These are phyloP conservation scores for Ptychobarbus kaznakovi DNA, from an alignment of 2,797 vertebrate species.

Conservation along the genomic window DNA sequence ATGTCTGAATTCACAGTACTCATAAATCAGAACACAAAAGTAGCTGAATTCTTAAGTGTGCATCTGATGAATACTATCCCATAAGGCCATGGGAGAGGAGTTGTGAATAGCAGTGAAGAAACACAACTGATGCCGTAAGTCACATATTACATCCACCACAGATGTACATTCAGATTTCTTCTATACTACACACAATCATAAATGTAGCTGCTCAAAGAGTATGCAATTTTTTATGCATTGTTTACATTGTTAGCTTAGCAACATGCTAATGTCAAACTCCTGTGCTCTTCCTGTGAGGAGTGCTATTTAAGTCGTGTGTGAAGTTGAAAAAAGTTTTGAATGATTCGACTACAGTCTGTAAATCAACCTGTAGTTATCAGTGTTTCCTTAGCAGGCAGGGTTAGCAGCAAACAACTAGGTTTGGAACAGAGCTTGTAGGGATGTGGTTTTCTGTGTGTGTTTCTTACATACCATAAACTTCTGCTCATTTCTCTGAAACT, in stretches of 20 bases:
- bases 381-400: constrained; percentile 7
- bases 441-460: constrained; percentile 52
- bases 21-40: too few species aligned
- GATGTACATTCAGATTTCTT: not conserved
- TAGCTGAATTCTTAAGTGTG: too few species aligned
- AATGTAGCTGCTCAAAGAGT: not conserved
- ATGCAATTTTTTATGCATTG: not conserved
- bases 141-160: not conserved
- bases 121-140: not conserved
- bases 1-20: too few species aligned
- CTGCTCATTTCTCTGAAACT: constrained; percentile 28
- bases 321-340: not conserved
- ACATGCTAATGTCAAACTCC: not conserved
- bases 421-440: not conserved
- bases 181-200: not conserved
- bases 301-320: not conserved
- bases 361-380: not conserved
- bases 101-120: not conserved
- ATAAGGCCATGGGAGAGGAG: too few species aligned
- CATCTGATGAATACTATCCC: too few species aligned
- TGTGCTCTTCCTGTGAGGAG: not conserved
- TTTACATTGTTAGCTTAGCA: constrained; percentile 15
- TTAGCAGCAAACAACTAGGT: not conserved
- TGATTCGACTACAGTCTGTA: not conserved
- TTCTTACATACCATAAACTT: constrained; percentile 38